Percentiles rank a stretch among this genome's conserved stretches.
These are phyloP conservation scores for Periphyllus acericola DNA, from an alignment of 2,888 invertebrate genomes.

Conservation along the genomic window DNA sequence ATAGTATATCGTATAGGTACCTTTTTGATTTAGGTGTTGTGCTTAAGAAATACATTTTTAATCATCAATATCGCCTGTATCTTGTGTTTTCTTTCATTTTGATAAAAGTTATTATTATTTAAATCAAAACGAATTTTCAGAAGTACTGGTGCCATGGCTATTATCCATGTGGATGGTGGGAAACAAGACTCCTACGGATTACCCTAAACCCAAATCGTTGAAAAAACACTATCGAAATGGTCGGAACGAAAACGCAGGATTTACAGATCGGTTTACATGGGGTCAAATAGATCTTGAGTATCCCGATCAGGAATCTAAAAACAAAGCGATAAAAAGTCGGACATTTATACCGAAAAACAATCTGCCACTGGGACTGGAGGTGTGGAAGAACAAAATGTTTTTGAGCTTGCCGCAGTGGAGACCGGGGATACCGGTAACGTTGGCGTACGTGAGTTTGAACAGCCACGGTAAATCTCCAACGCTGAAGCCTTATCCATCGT, in stretches of 20 bases:
- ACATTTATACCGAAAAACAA: constrained; percentile 78
- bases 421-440: constrained; percentile 78
- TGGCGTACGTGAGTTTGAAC: constrained; percentile 78
- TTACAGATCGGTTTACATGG: constrained; percentile 69
- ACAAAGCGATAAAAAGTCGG: constrained; percentile 72
- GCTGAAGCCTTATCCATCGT: constrained; percentile 81
- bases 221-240: constrained; percentile 39
- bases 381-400: constrained; percentile 76
- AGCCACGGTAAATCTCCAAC: constrained; percentile 74
- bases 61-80: no score
- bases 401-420: constrained; percentile 82
- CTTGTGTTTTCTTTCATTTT: no score
- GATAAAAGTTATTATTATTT: not conserved
- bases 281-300: constrained; percentile 79
- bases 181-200: constrained; percentile 53
- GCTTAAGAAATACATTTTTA: no score
- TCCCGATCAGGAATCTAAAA: constrained; percentile 71
- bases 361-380: constrained; percentile 79
- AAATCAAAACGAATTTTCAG: constrained; percentile 64
- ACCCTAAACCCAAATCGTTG: constrained; percentile 34
- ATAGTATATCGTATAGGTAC: no score
- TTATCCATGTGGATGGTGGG: constrained; percentile 68
- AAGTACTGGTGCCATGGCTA: constrained; percentile 67
- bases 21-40: no score
- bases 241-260: constrained; percentile 13